Evolutionary conservation across 2,888 invertebrate species (phyloP).

Genomic region (Miltochrista miniata): DNA sequence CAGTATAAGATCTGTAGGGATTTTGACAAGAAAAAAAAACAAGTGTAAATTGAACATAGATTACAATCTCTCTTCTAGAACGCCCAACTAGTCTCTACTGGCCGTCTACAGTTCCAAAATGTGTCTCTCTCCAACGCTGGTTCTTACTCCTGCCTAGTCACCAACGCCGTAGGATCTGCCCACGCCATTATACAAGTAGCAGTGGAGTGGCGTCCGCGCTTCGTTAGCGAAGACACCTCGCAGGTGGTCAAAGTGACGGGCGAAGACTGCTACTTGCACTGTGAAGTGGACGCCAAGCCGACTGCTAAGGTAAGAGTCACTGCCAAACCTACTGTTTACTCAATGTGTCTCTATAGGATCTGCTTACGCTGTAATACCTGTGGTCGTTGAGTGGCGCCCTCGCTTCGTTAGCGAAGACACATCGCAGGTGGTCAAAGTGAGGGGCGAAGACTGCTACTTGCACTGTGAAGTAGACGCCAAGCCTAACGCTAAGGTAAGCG

Average conservation of each 20-base stretch:
- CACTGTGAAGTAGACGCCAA: slow-evolving; percentile 67
- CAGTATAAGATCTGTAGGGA: too few species aligned
- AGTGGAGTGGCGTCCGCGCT: slow-evolving; percentile 79
- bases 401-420: slow-evolving; percentile 31
- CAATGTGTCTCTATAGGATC: too few species aligned
- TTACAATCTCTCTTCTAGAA: slow-evolving; percentile 48
- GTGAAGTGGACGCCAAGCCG: slow-evolving; percentile 67
- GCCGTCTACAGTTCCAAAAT: slow-evolving; percentile 48
- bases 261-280: slow-evolving; percentile 59
- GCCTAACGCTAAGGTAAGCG: slow-evolving; percentile 60
- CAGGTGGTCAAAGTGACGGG: slow-evolving; percentile 48
- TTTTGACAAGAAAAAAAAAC: too few species aligned
- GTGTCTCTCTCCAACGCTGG: slow-evolving; percentile 72
- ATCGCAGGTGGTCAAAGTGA: slow-evolving; percentile 40
- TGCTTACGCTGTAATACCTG: slow-evolving; percentile 70
- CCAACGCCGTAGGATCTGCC: slow-evolving; percentile 83
- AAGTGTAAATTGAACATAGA: neutral
- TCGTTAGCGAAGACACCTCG: slow-evolving; percentile 22
- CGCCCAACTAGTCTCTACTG: slow-evolving; percentile 56
- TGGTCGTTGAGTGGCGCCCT: slow-evolving; percentile 82
- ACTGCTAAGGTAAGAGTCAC: slow-evolving; percentile 51
- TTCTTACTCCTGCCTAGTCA: slow-evolving; percentile 83
- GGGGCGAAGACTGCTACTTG: slow-evolving; percentile 57
- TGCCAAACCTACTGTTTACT: too few species aligned
- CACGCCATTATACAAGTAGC: slow-evolving; percentile 76